These are phyloP conservation scores for Lycia hirtaria DNA, from an alignment of 2,888 invertebrate species.

Conservation along the genomic window DNA sequence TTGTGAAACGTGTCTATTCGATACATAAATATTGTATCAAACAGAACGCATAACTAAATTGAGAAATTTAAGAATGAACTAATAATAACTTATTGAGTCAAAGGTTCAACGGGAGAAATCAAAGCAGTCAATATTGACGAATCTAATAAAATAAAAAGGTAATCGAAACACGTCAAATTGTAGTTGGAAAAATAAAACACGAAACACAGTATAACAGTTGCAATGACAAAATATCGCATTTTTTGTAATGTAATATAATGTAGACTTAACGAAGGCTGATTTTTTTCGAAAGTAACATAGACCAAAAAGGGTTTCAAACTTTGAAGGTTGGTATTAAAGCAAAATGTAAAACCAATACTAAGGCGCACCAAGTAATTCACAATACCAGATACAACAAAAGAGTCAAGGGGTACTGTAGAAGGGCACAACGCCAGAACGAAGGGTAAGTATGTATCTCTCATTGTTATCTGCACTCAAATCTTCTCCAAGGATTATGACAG, in stretches of 20 bases:
- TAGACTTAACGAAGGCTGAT: background rate
- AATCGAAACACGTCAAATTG: conserved; percentile 1
- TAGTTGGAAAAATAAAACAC: conserved; percentile 7
- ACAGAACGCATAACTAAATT: conserved; percentile 5
- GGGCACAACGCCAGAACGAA: conserved; percentile 41
- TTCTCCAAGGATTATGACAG: conserved; percentile 39
- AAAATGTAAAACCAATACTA: conserved; percentile 42
- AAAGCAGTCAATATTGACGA: conserved; percentile 7
- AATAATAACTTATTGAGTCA: background rate
- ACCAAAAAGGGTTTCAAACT: background rate
- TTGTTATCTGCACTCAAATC: conserved; percentile 43
- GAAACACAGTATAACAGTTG: background rate
- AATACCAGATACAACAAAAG: conserved; percentile 48
- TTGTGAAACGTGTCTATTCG: conserved; percentile 22
- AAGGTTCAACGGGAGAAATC: conserved; percentile 4
- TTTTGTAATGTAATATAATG: background rate
- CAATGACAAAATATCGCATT: background rate
- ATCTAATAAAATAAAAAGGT: conserved; percentile 3
- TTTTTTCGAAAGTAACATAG: background rate
- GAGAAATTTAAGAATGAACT: background rate
- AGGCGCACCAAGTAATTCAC: conserved; percentile 44
- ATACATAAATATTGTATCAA: conserved; percentile 21
- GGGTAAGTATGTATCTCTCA: conserved; percentile 39
- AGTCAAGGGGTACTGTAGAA: conserved; percentile 37
- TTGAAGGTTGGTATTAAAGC: conserved; percentile 40